Evolutionary conservation across 2,797 vertebrate genomes (phyloP).

Genomic region (Sciaenops ocellatus): DNA sequence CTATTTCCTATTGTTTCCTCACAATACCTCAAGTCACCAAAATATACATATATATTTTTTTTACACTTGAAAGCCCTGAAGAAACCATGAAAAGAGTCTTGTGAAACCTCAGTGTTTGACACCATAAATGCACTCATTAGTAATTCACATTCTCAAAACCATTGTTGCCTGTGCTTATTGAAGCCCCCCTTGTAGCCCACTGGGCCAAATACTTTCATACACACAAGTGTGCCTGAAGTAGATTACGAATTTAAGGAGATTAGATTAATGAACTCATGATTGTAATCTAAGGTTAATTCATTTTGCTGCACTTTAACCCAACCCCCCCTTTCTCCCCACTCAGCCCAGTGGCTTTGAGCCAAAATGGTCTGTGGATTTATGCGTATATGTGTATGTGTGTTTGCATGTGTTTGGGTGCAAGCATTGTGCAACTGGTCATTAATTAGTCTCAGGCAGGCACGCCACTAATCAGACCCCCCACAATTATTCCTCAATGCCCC

Average conservation of each 20-base stretch:
- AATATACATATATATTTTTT: slow-evolving; percentile 1
- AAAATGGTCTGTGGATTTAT: slow-evolving; percentile 46
- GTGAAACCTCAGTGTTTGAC: slow-evolving; percentile 42
- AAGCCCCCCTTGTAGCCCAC: slow-evolving; percentile 33
- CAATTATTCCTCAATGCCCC: slow-evolving; percentile 57
- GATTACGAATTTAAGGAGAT: slow-evolving; percentile 78
- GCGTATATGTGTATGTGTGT: slow-evolving; percentile 49
- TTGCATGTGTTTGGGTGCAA: slow-evolving; percentile 43
- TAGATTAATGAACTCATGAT: slow-evolving; percentile 82
- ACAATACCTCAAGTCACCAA: slow-evolving; percentile 19
- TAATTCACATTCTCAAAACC: slow-evolving; percentile 37
- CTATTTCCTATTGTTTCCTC: slow-evolving; percentile 31
- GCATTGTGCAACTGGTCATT: slow-evolving; percentile 67
- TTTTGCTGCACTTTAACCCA: slow-evolving; percentile 71
- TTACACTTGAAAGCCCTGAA: not conserved
- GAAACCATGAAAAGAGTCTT: not conserved
- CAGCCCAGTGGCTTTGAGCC: slow-evolving; percentile 54
- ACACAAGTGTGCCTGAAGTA: slow-evolving; percentile 74
- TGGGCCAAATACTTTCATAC: slow-evolving; percentile 65
- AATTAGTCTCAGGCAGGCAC: slow-evolving; percentile 67
- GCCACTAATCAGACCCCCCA: slow-evolving; percentile 72
- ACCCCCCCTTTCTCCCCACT: slow-evolving; percentile 14
- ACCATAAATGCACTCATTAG: slow-evolving; percentile 30
- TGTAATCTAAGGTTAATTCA: slow-evolving; percentile 81
- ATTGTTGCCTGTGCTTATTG: slow-evolving; percentile 16